phyloP scores from a whole-genome alignment of 2,797 vertebrate genomes.

The Threskiornis aethiopicus region DNA sequence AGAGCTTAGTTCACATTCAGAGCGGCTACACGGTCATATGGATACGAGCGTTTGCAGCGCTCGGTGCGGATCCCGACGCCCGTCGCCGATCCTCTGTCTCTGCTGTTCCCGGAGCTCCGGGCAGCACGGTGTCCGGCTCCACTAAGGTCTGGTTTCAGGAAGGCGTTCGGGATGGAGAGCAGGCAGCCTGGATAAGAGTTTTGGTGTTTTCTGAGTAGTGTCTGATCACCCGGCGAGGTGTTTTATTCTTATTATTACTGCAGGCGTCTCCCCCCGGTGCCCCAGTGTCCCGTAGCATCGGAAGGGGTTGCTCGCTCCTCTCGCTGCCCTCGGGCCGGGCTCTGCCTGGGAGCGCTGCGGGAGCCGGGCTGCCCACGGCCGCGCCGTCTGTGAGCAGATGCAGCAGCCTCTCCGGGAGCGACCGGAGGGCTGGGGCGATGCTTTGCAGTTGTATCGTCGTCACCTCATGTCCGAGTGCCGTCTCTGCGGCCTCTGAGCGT shows the following conservation, averaged over 20 bases:
- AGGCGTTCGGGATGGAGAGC: rapidly evolving
- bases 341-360: not conserved
- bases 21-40: rapidly evolving
- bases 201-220: not conserved
- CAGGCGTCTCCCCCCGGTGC: too few species aligned
- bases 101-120: not conserved
- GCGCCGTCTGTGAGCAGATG: not conserved
- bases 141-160: rapidly evolving
- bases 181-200: not conserved
- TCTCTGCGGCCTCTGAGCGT: not conserved
- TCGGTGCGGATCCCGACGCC: not conserved
- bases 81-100: not conserved
- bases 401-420: not conserved
- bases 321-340: not conserved
- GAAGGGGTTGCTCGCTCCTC: not conserved
- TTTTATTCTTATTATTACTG: not conserved
- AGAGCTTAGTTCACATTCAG: not conserved
- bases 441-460: rapidly evolving
- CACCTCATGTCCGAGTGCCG: rapidly evolving
- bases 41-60: not conserved
- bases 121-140: rapidly evolving
- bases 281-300: rapidly evolving
- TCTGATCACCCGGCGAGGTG: not conserved
- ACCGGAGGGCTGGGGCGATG: not conserved
- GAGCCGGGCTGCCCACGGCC: not conserved